These are phyloP conservation scores for Hyposoter dolosus DNA, from an alignment of 2,888 invertebrate species.

Conservation along the genomic window DNA sequence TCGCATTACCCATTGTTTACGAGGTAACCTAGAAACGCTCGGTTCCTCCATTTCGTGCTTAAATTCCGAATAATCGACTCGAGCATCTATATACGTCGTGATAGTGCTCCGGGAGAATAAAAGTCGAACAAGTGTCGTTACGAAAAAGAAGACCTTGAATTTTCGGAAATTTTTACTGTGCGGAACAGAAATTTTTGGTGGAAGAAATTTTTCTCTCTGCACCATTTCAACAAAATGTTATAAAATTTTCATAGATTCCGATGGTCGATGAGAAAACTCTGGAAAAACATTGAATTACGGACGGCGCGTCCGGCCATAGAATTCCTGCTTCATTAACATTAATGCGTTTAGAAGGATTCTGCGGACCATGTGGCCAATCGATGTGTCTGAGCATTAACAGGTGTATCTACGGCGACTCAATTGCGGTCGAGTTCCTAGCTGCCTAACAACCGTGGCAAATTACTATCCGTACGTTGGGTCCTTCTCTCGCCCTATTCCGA, in stretches of 20 bases:
- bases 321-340: neutral
- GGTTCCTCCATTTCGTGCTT: conserved; percentile 56
- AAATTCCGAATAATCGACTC: conserved; percentile 57
- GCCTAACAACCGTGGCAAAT: conserved; percentile 56
- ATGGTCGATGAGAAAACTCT: neutral
- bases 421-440: conserved; percentile 51
- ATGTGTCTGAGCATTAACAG: conserved; percentile 54
- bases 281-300: neutral
- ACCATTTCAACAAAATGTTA: neutral
- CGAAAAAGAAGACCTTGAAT: too few relatives aligned
- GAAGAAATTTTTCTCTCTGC: neutral
- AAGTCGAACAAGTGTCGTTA: too few relatives aligned
- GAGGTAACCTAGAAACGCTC: conserved; percentile 33
- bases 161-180: too few relatives aligned
- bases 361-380: conserved; percentile 31
- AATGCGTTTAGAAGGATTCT: conserved; percentile 13
- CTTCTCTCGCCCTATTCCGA: conserved; percentile 7
- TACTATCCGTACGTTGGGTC: conserved; percentile 48
- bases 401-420: conserved; percentile 53
- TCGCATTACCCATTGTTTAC: conserved; percentile 33
- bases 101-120: neutral
- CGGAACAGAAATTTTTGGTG: too few relatives aligned
- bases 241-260: neutral
- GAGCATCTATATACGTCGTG: neutral
- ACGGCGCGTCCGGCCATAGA: neutral